Evolutionary conservation across 1,140 invertebrate genomes (phyloP).

Genomic region (Orussus abietinus): DNA sequence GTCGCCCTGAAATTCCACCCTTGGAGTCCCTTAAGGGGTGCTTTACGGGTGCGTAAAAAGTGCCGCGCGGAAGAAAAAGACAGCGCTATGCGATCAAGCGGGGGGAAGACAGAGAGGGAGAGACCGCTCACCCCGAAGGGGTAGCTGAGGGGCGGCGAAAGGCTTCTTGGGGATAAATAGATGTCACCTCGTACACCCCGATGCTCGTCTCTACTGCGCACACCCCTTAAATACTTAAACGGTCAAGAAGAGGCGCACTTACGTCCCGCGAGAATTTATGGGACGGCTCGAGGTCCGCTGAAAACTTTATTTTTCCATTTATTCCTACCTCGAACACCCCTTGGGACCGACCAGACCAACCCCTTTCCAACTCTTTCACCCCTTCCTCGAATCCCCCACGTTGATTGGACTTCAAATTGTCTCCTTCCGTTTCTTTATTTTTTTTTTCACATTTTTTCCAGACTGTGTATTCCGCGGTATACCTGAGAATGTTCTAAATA

Average conservation of each 20-base stretch:
- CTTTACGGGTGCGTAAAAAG: too few relatives aligned
- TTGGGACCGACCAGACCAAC: slow-evolving; percentile 21
- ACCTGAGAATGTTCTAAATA: too few relatives aligned
- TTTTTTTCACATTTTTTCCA: too few relatives aligned
- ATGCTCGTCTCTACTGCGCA: slow-evolving; percentile 1
- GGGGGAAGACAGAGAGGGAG: slow-evolving; percentile 10
- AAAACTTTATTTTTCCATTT: slow-evolving; percentile 43
- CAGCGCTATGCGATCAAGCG: slow-evolving; percentile 22
- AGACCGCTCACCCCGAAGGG: slow-evolving; percentile 5
- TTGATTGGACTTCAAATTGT: too few relatives aligned
- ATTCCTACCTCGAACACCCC: too few relatives aligned
- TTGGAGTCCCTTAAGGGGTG: too few relatives aligned
- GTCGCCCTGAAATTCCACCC: too few relatives aligned
- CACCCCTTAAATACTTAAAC: slow-evolving; percentile 18
- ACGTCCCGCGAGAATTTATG: slow-evolving; percentile 13
- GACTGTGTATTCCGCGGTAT: too few relatives aligned
- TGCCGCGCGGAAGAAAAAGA: slow-evolving; percentile 26
- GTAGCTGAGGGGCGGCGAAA: slow-evolving; percentile 8
- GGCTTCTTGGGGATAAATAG: slow-evolving; percentile 13
- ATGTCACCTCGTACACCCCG: slow-evolving; percentile 15
- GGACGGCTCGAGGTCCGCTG: slow-evolving; percentile 30
- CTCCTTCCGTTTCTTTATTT: too few relatives aligned
- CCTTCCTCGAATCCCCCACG: too few relatives aligned
- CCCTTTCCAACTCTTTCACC: too few relatives aligned
- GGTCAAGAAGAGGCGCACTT: slow-evolving; percentile 11